Base-by-base conservation (phyloP, 2,113 vertebrate genomes). In the Athene noctua region DNA sequence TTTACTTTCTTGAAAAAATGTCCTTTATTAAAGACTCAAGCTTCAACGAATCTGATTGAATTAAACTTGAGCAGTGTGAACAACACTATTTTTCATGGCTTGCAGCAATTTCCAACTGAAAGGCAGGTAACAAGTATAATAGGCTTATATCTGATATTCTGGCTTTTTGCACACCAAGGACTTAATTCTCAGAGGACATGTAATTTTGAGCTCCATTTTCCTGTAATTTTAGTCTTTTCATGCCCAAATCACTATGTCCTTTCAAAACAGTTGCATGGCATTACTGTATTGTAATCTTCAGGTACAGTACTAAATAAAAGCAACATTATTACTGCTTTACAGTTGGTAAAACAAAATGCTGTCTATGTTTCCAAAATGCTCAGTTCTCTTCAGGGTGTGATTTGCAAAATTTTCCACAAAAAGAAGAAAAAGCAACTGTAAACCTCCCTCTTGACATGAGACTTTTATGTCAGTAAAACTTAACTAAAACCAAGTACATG, bases 1-100 rank as follows among this genome's bases (percentile, higher is more conserved):
- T 96, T 94, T 95, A 70, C 40, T 93, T 97, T 82, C 57, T 65
- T 80, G 14, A 92, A 95, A 94, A 73, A 94, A 72, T 30, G 29
- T 42, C 73, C 29, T 88, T 94, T 95, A 80, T 80, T 94, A 78
- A 93, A 87, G 73, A 74, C 66, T 89, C 25, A 49, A 93, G 78
- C 86, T 92, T 86, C 73, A 94, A 55, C 4, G 11, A 68, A 96
- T 78, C 92, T 92, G 44, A 85, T 74, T 73, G 57, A 94, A 92
- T 91, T 95, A 95, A 92, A 83, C 61, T 86, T 54, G 15, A 97
- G 52, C 71, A 89, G 15, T 79, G 66, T 91, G 65, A 94, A 66
- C 34, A 91, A 58, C 27, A 67, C 21, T 80, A 20, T 68, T 92
- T 73, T 94, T 92, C 85, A 90, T 82, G 68, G 54, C 46, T 96